phyloP scores from a whole-genome alignment of 2,888 invertebrate species.

The Hymenopus coronatus region DNA sequence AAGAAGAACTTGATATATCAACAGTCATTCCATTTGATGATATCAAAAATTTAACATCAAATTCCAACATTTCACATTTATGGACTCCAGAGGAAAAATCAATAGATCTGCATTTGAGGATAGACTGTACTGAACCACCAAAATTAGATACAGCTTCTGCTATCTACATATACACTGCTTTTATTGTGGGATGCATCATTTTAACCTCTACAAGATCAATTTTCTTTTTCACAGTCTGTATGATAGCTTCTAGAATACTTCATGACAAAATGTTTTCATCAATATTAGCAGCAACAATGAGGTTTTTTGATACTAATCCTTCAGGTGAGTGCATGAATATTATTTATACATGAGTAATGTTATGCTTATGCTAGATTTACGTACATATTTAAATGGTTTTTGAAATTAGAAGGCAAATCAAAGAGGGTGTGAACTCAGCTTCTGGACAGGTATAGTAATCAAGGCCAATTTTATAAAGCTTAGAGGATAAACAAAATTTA shows the following conservation, averaged over 20 bases:
- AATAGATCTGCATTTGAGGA: background rate
- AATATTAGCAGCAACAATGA: conserved; percentile 71
- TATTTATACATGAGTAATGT: background rate
- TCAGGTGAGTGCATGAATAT: conserved; percentile 56
- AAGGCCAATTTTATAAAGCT: no score
- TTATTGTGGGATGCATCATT: conserved; percentile 58
- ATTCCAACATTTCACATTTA: background rate
- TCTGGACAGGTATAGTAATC: no score
- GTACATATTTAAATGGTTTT: no score
- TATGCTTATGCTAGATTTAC: no score
- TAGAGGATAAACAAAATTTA: no score
- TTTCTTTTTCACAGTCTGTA: conserved; percentile 69
- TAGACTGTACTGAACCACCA: background rate
- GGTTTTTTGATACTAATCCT: conserved; percentile 82
- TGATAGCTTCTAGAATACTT: conserved; percentile 69
- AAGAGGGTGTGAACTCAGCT: no score
- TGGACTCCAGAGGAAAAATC: background rate
- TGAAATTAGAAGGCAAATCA: no score
- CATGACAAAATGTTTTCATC: conserved; percentile 77
- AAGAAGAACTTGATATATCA: background rate
- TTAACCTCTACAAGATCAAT: conserved; percentile 64
- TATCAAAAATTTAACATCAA: background rate
- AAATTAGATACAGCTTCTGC: conserved; percentile 1
- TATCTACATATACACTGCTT: conserved; percentile 54
- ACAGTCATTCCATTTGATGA: background rate